Evolutionary conservation across 2,113 vertebrate species (phyloP).

Genomic region (Anoura caudifer): DNA sequence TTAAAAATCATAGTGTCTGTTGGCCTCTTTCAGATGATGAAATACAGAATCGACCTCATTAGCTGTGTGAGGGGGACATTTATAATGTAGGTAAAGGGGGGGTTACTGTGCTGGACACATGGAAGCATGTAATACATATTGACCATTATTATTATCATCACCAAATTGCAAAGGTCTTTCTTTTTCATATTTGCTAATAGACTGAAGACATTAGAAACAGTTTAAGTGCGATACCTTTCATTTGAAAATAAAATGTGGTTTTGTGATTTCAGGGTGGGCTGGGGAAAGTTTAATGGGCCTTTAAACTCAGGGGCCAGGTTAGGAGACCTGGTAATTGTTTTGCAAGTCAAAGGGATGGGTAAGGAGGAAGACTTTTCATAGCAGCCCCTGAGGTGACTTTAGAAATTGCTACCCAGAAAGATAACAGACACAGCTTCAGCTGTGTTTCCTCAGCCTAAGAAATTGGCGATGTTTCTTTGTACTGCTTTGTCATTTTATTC

Average conservation of each 20-base stretch:
- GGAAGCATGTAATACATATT: background rate
- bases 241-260: background rate
- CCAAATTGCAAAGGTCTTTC: background rate
- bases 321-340: background rate
- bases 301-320: no score
- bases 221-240: background rate
- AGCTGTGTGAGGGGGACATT: background rate
- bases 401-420: conserved; percentile 4
- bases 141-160: background rate
- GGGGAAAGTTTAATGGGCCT: background rate
- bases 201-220: background rate
- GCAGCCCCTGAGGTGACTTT: background rate
- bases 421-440: background rate
- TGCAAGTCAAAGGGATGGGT: background rate
- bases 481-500: conserved; percentile 31
- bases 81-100: background rate
- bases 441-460: conserved; percentile 43
- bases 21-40: background rate
- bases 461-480: conserved; percentile 1
- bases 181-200: background rate
- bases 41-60: background rate
- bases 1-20: background rate
- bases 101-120: background rate
- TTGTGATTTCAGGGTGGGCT: background rate
- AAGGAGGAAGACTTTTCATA: background rate